These are phyloP conservation scores for Pemphigus obesinymphae DNA, from an alignment of 1,140 invertebrate genomes.

Conservation along the genomic window DNA sequence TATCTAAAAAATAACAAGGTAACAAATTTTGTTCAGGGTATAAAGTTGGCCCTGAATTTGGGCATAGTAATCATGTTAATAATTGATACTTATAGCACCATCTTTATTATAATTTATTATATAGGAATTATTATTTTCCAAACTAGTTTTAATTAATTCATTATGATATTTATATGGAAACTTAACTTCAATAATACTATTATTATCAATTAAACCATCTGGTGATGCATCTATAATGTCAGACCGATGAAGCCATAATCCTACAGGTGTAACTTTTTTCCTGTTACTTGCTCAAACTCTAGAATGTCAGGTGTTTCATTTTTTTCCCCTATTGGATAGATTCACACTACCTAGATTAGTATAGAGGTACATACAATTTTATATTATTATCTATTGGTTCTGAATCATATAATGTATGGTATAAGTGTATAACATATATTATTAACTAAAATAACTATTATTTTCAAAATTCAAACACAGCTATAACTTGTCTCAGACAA, in stretches of 20 bases:
- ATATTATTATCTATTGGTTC: background rate
- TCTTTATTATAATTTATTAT: background rate
- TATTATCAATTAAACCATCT: background rate
- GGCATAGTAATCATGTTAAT: background rate
- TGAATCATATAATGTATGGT: no score
- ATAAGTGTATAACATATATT: no score
- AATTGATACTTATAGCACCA: background rate
- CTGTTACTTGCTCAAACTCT: background rate
- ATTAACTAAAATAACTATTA: no score
- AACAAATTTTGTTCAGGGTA: background rate
- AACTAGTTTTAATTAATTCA: background rate
- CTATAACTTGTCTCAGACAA: no score
- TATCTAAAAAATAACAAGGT: background rate
- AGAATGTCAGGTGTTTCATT: background rate
- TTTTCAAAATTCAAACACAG: no score
- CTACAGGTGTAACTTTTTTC: background rate
- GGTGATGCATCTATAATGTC: background rate
- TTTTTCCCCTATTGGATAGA: background rate
- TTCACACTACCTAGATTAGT: background rate
- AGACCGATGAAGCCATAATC: background rate
- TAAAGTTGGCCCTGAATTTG: background rate
- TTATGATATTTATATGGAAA: background rate
- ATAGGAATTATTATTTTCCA: background rate
- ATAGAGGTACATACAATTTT: background rate
- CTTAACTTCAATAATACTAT: background rate